Percentiles rank a stretch among this genome's conserved stretches.
Conservation (phyloP, 1,140 invertebrate species). For the Monomorium pharaonis region DNA sequence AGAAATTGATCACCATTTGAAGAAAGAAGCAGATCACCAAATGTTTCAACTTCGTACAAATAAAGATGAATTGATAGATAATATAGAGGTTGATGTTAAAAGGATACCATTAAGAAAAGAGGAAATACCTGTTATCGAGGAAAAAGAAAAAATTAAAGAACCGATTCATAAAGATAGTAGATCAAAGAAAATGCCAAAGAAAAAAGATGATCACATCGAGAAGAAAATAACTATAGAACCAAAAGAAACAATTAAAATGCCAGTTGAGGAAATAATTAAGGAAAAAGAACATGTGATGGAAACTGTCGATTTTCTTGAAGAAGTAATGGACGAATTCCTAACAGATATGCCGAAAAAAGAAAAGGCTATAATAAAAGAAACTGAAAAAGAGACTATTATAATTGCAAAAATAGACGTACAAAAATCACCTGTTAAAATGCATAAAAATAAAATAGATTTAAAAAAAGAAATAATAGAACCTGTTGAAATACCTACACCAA, state of each 20-base stretch:
- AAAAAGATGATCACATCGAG: conserved; percentile 63
- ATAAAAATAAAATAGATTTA: conserved; percentile 60
- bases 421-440: conserved; percentile 56
- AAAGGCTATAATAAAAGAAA: conserved; percentile 59
- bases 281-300: conserved; percentile 70
- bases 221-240: conserved; percentile 66
- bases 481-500: conserved; percentile 71
- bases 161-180: conserved; percentile 74
- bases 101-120: conserved; percentile 64
- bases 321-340: conserved; percentile 70
- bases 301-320: conserved; percentile 70
- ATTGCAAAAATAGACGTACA: conserved; percentile 28
- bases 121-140: conserved; percentile 67
- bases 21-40: conserved; percentile 67
- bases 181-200: conserved; percentile 73
- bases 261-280: conserved; percentile 67
- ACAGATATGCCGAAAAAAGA: conserved; percentile 68
- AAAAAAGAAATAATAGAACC: conserved; percentile 72
- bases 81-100: conserved; percentile 76
- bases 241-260: conserved; percentile 59
- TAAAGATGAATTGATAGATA: conserved; percentile 72
- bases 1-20: conserved; percentile 58
- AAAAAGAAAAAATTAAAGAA: conserved; percentile 72
- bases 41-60: conserved; percentile 68
- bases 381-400: not conserved